Evolutionary conservation across 1,140 invertebrate species (phyloP), one percentile per base, ranked within the genome.

Genomic region (Polyergus mexicanus): DNA sequence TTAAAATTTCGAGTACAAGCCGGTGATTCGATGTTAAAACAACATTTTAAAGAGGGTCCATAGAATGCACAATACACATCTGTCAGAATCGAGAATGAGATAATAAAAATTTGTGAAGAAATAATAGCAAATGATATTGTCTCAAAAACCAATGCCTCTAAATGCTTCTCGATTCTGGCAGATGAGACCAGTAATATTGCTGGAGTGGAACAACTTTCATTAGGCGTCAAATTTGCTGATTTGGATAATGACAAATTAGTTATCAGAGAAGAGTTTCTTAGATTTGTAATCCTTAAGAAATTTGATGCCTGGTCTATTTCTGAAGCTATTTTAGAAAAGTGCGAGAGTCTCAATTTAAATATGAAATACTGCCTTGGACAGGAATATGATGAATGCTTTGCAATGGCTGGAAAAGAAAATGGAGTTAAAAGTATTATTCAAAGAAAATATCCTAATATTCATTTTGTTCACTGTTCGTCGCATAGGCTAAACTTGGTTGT

Each of bases 141-240:
- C n/a, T 58, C 56, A 58, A 58, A 58, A 58, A n/a, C 56, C n/a
- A 58, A 58, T 58, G n/a, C n/a, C n/a, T 58, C 56, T n/a, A 58
- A 58, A 58, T 60, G n/a, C n/a, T 25, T 60, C 56, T 60, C 56
- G n/a, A 60, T 60, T 60, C n/a, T 60, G n/a, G 8, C 56, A 60
- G 22, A 60, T 60, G 22, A 28, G 22, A 60, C 56, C 44, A 47
- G 44, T 47, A 3, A 47, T 47, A 25, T 25, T 60, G 56, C 22
- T 60, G 56, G 56, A n/a, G 10, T 22, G 8, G n/a, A 60, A 60
- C 56, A 60, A 25, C n/a, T 60, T 60, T 10, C 7, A 22, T 56
- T 44, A 44, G 8, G 11, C 41, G 44, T 47, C 44, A 47, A 11
- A 47, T 47, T 47, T 47, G 44, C 44, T 47, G 11, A 47, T 47